These are phyloP conservation scores for Zaprionus tsacasi DNA, from an alignment of 1,140 invertebrate species.

Conservation along the genomic window DNA sequence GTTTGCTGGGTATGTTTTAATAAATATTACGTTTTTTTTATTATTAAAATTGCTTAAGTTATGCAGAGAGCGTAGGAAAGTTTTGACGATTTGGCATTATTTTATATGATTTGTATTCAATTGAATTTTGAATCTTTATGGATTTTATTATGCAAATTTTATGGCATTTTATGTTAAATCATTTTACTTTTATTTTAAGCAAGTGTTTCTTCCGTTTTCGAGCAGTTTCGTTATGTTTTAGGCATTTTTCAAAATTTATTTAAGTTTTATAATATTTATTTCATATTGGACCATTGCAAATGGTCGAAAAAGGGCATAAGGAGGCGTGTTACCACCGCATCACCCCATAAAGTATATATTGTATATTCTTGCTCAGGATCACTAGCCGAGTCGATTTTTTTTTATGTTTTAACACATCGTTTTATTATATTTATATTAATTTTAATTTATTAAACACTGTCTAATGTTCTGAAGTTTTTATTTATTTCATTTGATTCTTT, in stretches of 20 bases:
- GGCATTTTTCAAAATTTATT: not conserved
- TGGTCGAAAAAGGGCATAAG: too few relatives aligned
- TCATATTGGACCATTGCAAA: too few relatives aligned
- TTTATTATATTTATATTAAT: too few relatives aligned
- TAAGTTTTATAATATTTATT: not conserved
- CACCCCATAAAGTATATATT: too few relatives aligned
- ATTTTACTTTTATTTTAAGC: conserved; percentile 42
- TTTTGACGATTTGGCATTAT: conserved; percentile 24
- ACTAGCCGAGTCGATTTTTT: too few relatives aligned
- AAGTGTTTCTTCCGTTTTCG: conserved; percentile 10
- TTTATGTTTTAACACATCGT: not conserved
- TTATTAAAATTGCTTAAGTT: conserved; percentile 13
- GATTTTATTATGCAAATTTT: conserved; percentile 16
- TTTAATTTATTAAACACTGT: conserved; percentile 10
- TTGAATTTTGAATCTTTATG: conserved; percentile 23
- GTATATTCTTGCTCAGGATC: too few relatives aligned
- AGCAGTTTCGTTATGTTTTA: not conserved
- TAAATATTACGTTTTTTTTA: conserved; percentile 3
- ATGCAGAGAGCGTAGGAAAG: conserved; percentile 23
- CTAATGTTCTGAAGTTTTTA: not conserved
- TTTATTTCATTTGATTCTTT: not conserved
- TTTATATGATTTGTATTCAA: conserved; percentile 3
- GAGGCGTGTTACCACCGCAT: too few relatives aligned
- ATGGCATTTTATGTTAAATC: not conserved
- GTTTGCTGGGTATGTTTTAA: conserved; percentile 28